These are phyloP conservation scores for Sminthurinus aureus DNA, from an alignment of 2,888 invertebrate genomes.

Conservation along the genomic window DNA sequence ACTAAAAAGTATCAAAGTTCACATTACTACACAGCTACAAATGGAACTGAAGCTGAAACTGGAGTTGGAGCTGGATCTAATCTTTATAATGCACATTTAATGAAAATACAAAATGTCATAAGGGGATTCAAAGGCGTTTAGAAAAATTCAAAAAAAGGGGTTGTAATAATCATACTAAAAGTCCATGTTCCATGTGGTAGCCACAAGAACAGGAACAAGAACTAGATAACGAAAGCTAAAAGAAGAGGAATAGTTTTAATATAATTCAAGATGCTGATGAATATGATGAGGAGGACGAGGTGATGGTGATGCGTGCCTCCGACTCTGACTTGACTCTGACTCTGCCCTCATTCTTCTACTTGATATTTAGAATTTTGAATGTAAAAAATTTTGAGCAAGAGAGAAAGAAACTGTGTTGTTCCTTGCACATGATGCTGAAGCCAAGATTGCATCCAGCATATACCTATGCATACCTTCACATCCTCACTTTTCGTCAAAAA, in stretches of 20 bases:
- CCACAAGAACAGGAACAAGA: not conserved
- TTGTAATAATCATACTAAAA: not conserved
- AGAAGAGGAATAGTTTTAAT: not conserved
- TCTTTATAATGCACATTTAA: too few relatives aligned
- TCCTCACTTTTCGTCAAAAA: conserved; percentile 30
- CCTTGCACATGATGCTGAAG: not conserved
- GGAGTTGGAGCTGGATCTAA: too few relatives aligned
- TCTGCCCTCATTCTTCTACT: too few relatives aligned
- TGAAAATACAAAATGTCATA: too few relatives aligned
- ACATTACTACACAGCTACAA: too few relatives aligned
- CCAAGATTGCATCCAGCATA: not conserved
- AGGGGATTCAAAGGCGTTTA: too few relatives aligned
- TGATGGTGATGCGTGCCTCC: not conserved
- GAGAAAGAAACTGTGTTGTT: not conserved
- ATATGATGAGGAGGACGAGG: not conserved
- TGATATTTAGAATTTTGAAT: too few relatives aligned
- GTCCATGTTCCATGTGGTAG: not conserved
- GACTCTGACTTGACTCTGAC: not conserved
- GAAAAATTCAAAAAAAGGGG: too few relatives aligned
- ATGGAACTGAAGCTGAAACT: too few relatives aligned
- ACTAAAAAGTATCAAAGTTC: too few relatives aligned
- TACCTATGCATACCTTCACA: conserved; percentile 34
- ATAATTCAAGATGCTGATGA: not conserved
- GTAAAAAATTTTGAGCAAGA: not conserved
- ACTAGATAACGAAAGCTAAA: not conserved